Conservation (phyloP, 37 sponge, comb jelly and placozoan species). For the Oscarella lobularis region DNA sequence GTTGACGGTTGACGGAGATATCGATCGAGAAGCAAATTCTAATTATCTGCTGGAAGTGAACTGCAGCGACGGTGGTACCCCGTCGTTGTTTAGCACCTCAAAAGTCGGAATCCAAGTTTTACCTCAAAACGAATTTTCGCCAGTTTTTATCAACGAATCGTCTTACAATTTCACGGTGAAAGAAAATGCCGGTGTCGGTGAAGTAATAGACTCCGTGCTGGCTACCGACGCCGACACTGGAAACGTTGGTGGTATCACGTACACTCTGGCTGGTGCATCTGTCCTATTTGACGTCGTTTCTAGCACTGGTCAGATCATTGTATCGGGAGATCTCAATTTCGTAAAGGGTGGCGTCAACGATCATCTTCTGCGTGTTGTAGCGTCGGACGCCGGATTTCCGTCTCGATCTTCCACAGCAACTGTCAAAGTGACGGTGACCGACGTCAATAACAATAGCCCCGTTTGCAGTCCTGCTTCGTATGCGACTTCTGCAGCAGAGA, state of each 20-base stretch:
- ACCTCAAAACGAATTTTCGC: neutral
- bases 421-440: neutral
- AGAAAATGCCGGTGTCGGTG: conserved; percentile 28
- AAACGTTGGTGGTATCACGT: neutral
- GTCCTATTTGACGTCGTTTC: neutral
- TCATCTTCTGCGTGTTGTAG: neutral
- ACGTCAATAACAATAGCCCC: neutral
- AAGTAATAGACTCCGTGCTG: conserved; percentile 6
- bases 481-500: neutral
- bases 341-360: neutral
- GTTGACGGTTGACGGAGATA: conserved; percentile 8
- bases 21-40: conserved; percentile 32
- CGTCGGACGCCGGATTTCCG: neutral
- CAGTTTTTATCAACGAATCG: neutral
- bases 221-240: conserved; percentile 51
- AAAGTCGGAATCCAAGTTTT: neutral
- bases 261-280: neutral
- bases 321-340: neutral
- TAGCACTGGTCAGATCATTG: neutral
- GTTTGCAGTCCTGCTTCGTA: neutral
- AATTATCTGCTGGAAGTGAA: neutral
- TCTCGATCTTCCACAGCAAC: neutral
- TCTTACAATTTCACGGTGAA: conserved; percentile 25
- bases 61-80: neutral
- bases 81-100: neutral